Evolutionary conservation across 2,797 vertebrate genomes (phyloP).

Genomic region (Oreonectes daqikongensis): DNA sequence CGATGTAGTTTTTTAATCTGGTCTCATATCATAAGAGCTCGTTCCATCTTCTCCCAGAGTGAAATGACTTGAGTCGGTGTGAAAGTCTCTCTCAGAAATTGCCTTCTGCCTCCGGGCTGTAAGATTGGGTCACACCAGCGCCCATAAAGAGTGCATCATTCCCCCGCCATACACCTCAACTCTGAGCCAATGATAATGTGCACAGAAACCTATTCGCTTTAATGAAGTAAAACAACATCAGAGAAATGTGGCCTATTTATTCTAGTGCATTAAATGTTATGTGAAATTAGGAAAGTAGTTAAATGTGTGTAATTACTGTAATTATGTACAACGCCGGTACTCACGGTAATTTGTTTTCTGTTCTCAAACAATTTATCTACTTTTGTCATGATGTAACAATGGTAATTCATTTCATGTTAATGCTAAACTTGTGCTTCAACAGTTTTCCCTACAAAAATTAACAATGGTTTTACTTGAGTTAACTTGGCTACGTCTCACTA

Average conservation of each 20-base stretch:
- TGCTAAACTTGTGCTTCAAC: neutral
- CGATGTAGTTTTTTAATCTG: constrained; percentile 39
- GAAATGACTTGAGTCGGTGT: constrained; percentile 38
- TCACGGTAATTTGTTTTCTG: neutral
- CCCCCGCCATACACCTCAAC: constrained; percentile 3
- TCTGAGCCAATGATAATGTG: neutral
- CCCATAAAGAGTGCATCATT: constrained; percentile 17
- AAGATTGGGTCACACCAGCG: constrained; percentile 4
- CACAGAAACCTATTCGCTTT: neutral
- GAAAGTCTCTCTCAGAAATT: constrained; percentile 24
- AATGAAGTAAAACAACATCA: neutral
- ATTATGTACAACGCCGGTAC: neutral
- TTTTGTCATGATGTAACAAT: neutral
- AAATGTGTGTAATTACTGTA: neutral
- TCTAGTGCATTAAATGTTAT: neutral
- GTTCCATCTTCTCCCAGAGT: constrained; percentile 24
- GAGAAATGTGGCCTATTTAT: neutral
- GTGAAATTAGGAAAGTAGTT: neutral
- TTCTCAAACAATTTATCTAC: neutral
- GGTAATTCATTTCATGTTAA: neutral
- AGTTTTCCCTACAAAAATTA: too few relatives aligned
- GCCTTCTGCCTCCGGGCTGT: constrained; percentile 33
- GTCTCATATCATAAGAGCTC: constrained; percentile 26
- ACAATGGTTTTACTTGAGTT: too few relatives aligned
- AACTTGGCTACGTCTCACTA: too few relatives aligned